Evolutionary conservation across 2,888 invertebrate species (phyloP).

Genomic region (Herminia tarsipennalis): DNA sequence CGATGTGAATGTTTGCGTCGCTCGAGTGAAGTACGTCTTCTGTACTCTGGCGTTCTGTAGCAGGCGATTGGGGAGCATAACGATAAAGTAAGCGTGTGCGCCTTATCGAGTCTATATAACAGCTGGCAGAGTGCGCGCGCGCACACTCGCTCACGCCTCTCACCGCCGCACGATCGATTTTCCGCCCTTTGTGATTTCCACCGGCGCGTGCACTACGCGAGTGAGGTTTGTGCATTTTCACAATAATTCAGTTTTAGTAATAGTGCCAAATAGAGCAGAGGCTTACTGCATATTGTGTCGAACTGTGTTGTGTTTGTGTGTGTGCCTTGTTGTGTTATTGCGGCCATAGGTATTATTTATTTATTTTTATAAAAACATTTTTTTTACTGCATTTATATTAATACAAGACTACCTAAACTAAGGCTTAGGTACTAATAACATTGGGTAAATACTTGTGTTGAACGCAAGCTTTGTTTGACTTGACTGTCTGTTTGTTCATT

Average conservation of each 20-base stretch:
- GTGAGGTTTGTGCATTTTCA: constrained; percentile 74
- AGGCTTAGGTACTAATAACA: too few species aligned
- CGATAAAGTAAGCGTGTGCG: constrained; percentile 54
- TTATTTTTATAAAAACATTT: too few species aligned
- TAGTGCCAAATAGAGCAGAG: constrained; percentile 31
- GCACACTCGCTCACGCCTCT: constrained; percentile 74
- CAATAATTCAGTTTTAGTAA: constrained; percentile 42
- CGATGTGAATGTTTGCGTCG: too few species aligned
- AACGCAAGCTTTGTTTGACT: too few species aligned
- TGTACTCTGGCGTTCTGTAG: constrained; percentile 17
- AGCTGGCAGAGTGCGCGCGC: constrained; percentile 69
- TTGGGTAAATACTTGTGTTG: too few species aligned
- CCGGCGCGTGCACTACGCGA: constrained; percentile 72
- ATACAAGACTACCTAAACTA: too few species aligned
- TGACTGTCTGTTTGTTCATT: too few species aligned
- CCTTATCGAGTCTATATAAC: constrained; percentile 79
- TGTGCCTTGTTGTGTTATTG: constrained; percentile 23
- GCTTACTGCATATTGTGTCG: constrained; percentile 30
- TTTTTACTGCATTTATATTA: too few species aligned
- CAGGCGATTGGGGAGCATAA: constrained; percentile 5
- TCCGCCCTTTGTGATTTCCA: constrained; percentile 68
- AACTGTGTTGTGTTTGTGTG: constrained; percentile 45
- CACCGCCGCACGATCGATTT: constrained; percentile 69
- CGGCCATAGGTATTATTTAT: constrained; percentile 11
- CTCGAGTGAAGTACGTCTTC: too few species aligned